A percentile compares a stretch with the other conserved stretches of the same genome.
Evolutionary conservation across 2,797 vertebrate species (phyloP).

Genomic region (Thamnophis elegans): DNA sequence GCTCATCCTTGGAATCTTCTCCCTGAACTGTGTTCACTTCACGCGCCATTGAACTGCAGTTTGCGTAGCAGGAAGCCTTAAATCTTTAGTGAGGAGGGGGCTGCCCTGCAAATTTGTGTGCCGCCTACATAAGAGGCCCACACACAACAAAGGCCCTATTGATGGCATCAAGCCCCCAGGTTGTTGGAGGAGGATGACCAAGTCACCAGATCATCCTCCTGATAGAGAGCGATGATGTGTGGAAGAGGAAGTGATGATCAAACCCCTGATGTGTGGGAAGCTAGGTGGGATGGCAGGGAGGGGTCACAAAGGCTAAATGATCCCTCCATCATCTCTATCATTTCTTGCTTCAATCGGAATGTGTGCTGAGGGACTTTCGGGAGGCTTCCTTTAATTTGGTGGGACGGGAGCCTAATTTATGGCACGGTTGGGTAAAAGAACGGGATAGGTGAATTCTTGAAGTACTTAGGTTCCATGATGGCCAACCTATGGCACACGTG

Average conservation of each 20-base stretch:
- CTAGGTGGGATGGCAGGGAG: background rate
- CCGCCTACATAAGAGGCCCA: background rate
- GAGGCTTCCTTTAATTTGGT: background rate
- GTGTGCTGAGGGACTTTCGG: background rate
- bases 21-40: background rate
- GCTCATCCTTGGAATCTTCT: background rate
- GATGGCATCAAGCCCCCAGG: background rate
- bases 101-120: background rate
- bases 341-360: background rate
- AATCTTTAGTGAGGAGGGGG: background rate
- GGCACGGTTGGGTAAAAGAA: too few relatives aligned
- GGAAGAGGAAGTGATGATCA: background rate
- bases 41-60: background rate
- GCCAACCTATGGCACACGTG: too few relatives aligned
- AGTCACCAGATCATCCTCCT: slow-evolving; percentile 9
- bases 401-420: too few relatives aligned
- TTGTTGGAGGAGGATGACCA: slow-evolving; percentile 18
- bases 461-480: too few relatives aligned
- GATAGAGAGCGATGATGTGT: background rate
- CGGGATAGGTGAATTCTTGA: too few relatives aligned
- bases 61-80: background rate
- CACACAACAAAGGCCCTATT: slow-evolving; percentile 25
- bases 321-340: background rate
- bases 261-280: background rate
- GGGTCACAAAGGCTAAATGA: background rate